Evolutionary conservation across 2,113 vertebrate species (phyloP), one percentile per base, ranked within the genome.

Genomic region (Solenodon paradoxus): DNA sequence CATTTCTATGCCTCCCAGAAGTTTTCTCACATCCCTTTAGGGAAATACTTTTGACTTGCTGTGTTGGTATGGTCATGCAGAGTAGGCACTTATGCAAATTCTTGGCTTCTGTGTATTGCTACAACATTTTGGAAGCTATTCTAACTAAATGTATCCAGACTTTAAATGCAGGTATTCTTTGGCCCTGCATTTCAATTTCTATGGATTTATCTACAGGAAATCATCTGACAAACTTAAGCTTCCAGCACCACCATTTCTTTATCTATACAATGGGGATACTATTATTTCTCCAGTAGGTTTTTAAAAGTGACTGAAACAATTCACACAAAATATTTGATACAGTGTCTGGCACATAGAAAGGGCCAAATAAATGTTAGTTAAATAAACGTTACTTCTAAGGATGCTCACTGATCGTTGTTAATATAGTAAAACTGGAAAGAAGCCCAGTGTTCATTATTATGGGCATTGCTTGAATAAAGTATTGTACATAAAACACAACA

Each of bases 241-340:
- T 92, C 59, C 49, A 47, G 42, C 80, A 35, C 55, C 51, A 85
- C 35, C 16, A 7, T 92, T 75, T 93, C 42, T 35, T 81, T 74
- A 74, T 68, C 53, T 61, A 66, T 72, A 83, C n/a, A 83, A 78
- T 88, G 28, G 3, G 45, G 16, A 71, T 51, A 35, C 35, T 84
- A 74, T 59, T 63, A 61, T 28, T 80, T 63, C 49, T 59, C 55
- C 66, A 74, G 13, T 35, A 10, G 3, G 1, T 32, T 83, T 88
- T 74, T 92, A 92, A 86, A 49, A 40, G 6, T 69, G 51, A 81
- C 75, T 81, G 90, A 87, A 94, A 63, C 35, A 72, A 89, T 80
- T 71, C 51, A 83, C 28, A 69, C 8, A 68, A 49, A 84, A 84
- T 53, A 17, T 64, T 80, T 92, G 61, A 89, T 53, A 57, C 11